Conservation (phyloP, 2,113 vertebrate genomes). For the Leptobrachium ailaonicum region DNA sequence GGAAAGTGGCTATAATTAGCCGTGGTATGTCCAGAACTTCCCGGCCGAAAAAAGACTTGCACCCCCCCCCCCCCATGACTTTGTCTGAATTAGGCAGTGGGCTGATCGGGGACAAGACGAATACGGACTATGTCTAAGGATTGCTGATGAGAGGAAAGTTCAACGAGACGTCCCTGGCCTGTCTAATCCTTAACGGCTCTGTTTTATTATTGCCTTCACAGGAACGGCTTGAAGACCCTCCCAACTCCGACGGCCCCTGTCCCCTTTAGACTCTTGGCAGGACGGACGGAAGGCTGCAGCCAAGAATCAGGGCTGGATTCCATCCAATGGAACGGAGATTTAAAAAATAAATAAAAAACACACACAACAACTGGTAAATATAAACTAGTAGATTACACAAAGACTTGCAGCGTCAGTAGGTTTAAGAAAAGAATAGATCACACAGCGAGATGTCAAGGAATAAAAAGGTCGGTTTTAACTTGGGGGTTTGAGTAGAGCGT, state of each 20-base stretch:
- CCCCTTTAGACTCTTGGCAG: background rate
- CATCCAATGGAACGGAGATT: background rate
- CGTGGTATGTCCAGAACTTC: constrained; percentile 54
- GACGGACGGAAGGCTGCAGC: background rate
- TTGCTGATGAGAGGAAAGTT: background rate
- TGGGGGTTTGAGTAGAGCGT: no score
- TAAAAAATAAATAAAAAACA: background rate
- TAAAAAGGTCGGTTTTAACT: no score
- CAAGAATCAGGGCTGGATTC: no score
- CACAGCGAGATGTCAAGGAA: no score
- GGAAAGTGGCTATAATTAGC: constrained; percentile 67
- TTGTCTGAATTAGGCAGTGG: constrained; percentile 19
- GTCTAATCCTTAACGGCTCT: background rate
- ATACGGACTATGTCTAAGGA: constrained; percentile 6
- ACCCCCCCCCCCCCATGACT: constrained; percentile 38
- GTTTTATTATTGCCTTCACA: constrained; percentile 6
- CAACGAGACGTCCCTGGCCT: background rate
- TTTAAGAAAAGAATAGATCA: no score
- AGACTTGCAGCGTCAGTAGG: no score
- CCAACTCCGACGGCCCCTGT: background rate
- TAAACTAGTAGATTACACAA: background rate
- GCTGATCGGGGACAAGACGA: background rate
- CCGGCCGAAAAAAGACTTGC: constrained; percentile 51
- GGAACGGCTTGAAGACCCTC: background rate
- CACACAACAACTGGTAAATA: background rate